Conservation (phyloP, 2,888 invertebrate genomes). For the Podotricha telesiphe region DNA sequence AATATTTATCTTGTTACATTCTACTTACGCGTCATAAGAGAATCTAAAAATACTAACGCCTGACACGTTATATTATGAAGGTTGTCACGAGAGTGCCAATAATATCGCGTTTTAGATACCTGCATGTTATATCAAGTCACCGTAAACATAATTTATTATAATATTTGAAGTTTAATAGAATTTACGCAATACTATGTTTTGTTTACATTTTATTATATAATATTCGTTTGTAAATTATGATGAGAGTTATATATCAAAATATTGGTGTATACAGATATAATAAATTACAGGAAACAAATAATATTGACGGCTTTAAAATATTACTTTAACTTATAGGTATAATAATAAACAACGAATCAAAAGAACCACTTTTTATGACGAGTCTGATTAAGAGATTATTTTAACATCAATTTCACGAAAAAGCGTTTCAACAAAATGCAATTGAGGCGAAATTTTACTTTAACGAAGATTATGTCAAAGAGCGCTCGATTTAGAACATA, state of each 20-base stretch:
- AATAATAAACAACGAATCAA: not conserved
- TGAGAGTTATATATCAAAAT: no score
- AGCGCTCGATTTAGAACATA: not conserved
- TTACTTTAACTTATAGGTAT: no score
- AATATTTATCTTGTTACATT: slow-evolving; percentile 27
- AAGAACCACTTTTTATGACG: not conserved
- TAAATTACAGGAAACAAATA: no score
- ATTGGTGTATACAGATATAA: no score
- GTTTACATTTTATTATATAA: not conserved
- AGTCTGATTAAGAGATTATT: not conserved
- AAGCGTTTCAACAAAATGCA: slow-evolving; percentile 7
- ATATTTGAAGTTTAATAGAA: not conserved
- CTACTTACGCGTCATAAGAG: slow-evolving; percentile 29
- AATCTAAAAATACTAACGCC: slow-evolving; percentile 32
- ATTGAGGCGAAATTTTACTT: slow-evolving; percentile 10
- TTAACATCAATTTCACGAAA: not conserved
- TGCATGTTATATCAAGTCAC: slow-evolving; percentile 26
- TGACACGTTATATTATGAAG: slow-evolving; percentile 31
- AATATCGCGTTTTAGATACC: slow-evolving; percentile 31
- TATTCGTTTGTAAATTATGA: not conserved
- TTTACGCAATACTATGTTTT: not conserved
- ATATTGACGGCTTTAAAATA: no score
- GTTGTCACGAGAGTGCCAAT: slow-evolving; percentile 34
- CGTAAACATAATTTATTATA: slow-evolving; percentile 21
- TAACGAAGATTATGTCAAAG: not conserved